phyloP scores from a whole-genome alignment of 2,888 invertebrate species.

The Biston betularia region DNA sequence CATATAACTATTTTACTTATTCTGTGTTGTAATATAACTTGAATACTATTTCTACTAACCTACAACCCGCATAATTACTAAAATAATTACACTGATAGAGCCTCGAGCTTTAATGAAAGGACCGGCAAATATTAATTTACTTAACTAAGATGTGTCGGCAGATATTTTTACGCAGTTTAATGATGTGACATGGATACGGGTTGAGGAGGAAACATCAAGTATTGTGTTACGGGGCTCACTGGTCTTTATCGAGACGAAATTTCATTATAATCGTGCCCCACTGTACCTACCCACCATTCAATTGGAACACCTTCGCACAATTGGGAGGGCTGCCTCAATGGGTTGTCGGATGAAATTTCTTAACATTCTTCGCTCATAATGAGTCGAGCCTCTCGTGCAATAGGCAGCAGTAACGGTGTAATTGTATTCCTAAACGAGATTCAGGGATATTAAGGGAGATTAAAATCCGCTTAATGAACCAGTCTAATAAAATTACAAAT shows the following conservation, averaged over 20 bases:
- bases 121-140: conserved; percentile 70
- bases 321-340: conserved; percentile 83
- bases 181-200: conserved; percentile 84
- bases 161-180: conserved; percentile 83
- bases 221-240: conserved; percentile 83
- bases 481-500: conserved; percentile 64
- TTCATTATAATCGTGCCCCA: conserved; percentile 84
- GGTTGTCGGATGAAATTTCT: conserved; percentile 86
- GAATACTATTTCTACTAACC: no score
- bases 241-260: conserved; percentile 83
- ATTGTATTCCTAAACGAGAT: conserved; percentile 81
- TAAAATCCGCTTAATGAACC: conserved; percentile 78
- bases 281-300: conserved; percentile 79
- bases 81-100: conserved; percentile 38
- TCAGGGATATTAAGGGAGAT: conserved; percentile 79
- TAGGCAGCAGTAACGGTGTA: conserved; percentile 82
- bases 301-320: conserved; percentile 85
- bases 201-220: conserved; percentile 82
- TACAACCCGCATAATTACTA: conserved; percentile 1
- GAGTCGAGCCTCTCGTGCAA: conserved; percentile 81
- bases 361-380: conserved; percentile 83
- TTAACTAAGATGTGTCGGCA: conserved; percentile 78
- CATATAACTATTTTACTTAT: not conserved
- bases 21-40: not conserved
- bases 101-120: conserved; percentile 51